These are phyloP conservation scores for Caenorhabditis sp. DNA, from an alignment of 2,888 invertebrate species.

Conservation along the genomic window DNA sequence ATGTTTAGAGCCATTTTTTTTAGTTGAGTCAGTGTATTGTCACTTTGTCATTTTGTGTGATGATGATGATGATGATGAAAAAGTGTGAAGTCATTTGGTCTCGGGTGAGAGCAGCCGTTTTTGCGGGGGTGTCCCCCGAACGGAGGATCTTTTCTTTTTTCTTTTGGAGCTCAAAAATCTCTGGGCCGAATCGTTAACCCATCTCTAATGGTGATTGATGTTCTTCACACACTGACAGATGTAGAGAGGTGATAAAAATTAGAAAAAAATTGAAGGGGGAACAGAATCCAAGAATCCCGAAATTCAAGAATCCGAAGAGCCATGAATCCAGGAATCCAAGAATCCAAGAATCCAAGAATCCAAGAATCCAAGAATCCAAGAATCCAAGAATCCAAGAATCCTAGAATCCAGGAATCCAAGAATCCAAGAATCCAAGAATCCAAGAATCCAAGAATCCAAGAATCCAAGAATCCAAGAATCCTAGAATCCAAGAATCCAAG, in stretches of 20 bases:
- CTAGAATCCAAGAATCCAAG: neutral
- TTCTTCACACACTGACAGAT: conserved; percentile 6
- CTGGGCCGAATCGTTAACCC: neutral
- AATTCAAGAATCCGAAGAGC: neutral
- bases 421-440: neutral
- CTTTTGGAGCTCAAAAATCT: conserved; percentile 52
- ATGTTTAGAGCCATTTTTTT: conserved; percentile 31
- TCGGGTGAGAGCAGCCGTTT: neutral
- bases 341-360: neutral
- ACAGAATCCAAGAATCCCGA: too few species aligned
- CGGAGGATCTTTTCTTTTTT: too few species aligned
- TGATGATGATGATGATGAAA: too few species aligned
- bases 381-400: neutral
- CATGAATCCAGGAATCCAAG: neutral
- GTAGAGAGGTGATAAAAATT: conserved; percentile 12
- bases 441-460: neutral
- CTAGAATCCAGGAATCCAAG: neutral
- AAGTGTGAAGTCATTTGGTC: conserved; percentile 36
- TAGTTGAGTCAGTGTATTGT: neutral
- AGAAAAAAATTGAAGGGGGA: neutral
- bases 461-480: neutral
- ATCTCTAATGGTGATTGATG: conserved; percentile 46
- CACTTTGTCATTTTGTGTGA: conserved; percentile 9
- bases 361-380: neutral
- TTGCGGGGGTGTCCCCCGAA: conserved; percentile 40